Base-by-base conservation (phyloP, 2,797 vertebrate species). In the Nannoperca australis region DNA sequence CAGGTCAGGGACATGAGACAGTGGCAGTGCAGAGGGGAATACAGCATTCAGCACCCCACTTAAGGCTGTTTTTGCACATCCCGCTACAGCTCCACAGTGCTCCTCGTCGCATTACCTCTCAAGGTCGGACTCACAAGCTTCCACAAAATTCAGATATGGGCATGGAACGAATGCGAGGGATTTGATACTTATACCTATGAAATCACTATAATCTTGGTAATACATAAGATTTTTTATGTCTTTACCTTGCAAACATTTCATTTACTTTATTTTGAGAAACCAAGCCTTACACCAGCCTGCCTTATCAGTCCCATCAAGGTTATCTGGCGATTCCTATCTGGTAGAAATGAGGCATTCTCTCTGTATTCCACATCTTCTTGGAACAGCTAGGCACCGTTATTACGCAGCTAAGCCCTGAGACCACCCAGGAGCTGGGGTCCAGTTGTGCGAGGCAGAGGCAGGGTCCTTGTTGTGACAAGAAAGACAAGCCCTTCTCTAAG, bases 341-440 rank as follows among this genome's bases (percentile, higher is more conserved):
- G 70, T 78, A 91, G 88, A 94, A 94, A 94, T 92, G 85, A 92
- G 79, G 87, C 90, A 82, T 94, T 94, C 73, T 81, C 78, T 22
- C 80, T 83, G 68, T 87, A 87, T 90, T 94, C 85, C 87, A 83
- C 77, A 62, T 89, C 89, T 91, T 93, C 92, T 94, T 91, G 93
- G 93, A 95, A 94, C 53, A 88, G 74, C 85, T 50, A 76, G 79
- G 79, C 82, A 77, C 67, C 72, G 44, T 89, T 90, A 89, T 92
- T 92, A 91, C 15, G 61, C 45, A 65, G 83, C 85, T 91, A 86
- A 88, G 86, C 78, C 62, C 70, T 0, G 32, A 78, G 95, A 96
- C 95, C 95, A 95, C 95, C 95, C 95, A 92, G 85, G 83, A 86
- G 82, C 64, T 40, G 56, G 65, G 87, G 84, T 90, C 88, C 86